Percentiles rank a stretch among this genome's conserved stretches.
These are phyloP conservation scores for Gymnocephalus cernua DNA, from an alignment of 2,113 vertebrate genomes.

Conservation along the genomic window DNA sequence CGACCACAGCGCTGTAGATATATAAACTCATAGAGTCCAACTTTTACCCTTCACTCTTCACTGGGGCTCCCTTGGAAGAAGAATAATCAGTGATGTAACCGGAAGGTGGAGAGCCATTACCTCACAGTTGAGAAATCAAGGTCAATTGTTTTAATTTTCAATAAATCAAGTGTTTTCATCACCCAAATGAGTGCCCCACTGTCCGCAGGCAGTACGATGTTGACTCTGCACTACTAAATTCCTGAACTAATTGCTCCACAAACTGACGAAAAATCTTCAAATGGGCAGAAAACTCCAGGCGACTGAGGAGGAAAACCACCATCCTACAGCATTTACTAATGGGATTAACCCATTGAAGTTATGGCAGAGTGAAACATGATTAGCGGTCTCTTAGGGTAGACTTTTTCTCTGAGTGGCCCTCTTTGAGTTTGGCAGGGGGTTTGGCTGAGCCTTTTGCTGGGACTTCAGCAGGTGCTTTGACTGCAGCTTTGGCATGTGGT, in stretches of 20 bases:
- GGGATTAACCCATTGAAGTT: slow-evolving; percentile 23
- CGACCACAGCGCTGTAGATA: slow-evolving; percentile 68
- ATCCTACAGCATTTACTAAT: slow-evolving; percentile 10
- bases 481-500: slow-evolving; percentile 12
- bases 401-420: slow-evolving; percentile 23
- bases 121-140: slow-evolving; percentile 4
- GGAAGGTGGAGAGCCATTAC: slow-evolving; percentile 12
- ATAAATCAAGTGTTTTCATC: background rate
- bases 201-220: slow-evolving; percentile 8
- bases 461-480: background rate
- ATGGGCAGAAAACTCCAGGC: background rate
- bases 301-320: background rate
- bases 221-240: slow-evolving; percentile 7
- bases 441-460: background rate
- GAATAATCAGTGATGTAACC: slow-evolving; percentile 15
- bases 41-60: slow-evolving; percentile 47
- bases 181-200: background rate
- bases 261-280: slow-evolving; percentile 1
- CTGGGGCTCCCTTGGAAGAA: slow-evolving; percentile 35
- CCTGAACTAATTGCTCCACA: background rate
- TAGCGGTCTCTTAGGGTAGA: background rate
- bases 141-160: background rate
- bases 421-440: slow-evolving; percentile 24
- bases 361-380: slow-evolving; percentile 10
- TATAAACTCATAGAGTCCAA: slow-evolving; percentile 80